Conservation (phyloP, 2,888 invertebrate genomes). For the Sesamia inferens region DNA sequence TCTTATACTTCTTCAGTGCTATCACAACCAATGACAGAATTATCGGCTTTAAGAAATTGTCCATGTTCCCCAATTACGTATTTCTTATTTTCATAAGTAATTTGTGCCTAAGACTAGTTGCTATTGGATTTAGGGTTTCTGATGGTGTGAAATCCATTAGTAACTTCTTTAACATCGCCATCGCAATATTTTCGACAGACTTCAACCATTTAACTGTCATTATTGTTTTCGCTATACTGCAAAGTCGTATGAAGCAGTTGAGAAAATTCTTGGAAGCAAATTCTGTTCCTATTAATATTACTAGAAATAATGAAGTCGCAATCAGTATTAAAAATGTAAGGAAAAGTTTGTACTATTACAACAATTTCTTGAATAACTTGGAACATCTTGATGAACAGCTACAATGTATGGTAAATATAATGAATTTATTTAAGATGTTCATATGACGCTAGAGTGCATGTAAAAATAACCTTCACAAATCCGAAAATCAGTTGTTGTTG, state of each 20-base stretch:
- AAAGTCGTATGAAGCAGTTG: conserved; percentile 30
- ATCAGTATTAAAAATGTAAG: conserved; percentile 18
- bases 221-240: conserved; percentile 22
- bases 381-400: neutral
- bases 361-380: neutral
- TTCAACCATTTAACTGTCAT: neutral
- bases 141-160: neutral
- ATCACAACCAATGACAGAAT: conserved; percentile 14
- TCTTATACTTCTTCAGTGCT: neutral
- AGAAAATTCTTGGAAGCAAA: conserved; percentile 23
- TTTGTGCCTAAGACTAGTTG: neutral
- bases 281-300: conserved; percentile 29
- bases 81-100: neutral
- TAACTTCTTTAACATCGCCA: no score
- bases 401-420: neutral
- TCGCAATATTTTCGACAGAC: no score
- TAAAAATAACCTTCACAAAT: neutral
- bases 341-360: conserved; percentile 43
- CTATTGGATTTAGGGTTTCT: neutral
- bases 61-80: neutral
- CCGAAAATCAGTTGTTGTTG: neutral
- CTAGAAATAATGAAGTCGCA: conserved; percentile 1
- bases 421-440: no score
- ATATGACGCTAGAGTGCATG: no score
- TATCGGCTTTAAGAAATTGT: conserved; percentile 20